A percentile compares a stretch with the other conserved stretches of the same genome.
phyloP scores from a whole-genome alignment of 2,113 vertebrate genomes.

The Puma concolor region DNA sequence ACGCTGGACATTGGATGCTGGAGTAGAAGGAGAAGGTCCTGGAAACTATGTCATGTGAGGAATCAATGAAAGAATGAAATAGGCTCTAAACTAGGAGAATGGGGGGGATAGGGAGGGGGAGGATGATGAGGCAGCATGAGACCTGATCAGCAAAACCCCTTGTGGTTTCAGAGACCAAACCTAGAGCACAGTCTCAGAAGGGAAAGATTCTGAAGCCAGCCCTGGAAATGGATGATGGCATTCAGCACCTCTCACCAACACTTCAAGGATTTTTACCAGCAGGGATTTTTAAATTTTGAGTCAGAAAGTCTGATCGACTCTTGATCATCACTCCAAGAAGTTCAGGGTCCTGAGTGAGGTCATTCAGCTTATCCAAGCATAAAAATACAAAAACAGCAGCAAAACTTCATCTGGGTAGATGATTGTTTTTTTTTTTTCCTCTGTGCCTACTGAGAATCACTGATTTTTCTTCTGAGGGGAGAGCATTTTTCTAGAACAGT shows the following conservation, averaged over 20 bases:
- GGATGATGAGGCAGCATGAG: not conserved
- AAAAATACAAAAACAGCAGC: not conserved
- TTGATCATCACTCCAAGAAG: not conserved
- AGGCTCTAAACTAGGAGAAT: not conserved
- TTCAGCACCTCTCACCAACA: not conserved
- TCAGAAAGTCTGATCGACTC: not conserved
- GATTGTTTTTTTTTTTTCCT: not conserved
- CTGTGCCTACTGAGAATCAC: not conserved
- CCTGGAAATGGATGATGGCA: not conserved
- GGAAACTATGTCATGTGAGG: not conserved
- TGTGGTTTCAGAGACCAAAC: not conserved
- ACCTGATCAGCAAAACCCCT: not conserved
- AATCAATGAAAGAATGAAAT: not conserved
- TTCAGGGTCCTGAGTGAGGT: not conserved
- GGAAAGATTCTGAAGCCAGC: not conserved
- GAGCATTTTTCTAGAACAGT: slow-evolving; percentile 39
- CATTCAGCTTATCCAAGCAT: not conserved
- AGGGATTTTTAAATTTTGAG: not conserved
- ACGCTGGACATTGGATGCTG: not conserved
- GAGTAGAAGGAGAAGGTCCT: not conserved
- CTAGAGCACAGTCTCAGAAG: not conserved
- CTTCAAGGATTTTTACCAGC: not conserved
- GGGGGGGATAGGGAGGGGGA: not conserved
- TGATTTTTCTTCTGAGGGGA: not conserved
- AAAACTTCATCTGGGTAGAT: not conserved